Conservation (phyloP, 2,888 invertebrate genomes). For the Corythucha ciliata region DNA sequence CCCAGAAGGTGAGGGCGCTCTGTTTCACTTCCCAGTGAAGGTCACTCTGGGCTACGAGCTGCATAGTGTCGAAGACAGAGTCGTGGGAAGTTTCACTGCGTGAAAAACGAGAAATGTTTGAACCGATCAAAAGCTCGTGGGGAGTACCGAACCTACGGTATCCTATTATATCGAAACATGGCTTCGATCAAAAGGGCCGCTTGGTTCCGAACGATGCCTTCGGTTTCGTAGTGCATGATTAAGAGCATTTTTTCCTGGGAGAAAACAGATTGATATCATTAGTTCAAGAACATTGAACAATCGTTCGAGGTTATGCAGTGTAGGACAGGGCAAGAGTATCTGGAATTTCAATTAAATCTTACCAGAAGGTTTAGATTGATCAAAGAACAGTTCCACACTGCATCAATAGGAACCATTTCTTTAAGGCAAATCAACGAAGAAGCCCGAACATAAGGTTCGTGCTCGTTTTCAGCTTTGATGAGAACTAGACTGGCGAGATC, state of each 20-base stretch:
- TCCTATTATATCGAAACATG: no score
- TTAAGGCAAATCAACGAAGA: slow-evolving; percentile 63
- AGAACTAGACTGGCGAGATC: slow-evolving; percentile 56
- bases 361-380: slow-evolving; percentile 55
- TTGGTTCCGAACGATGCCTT: slow-evolving; percentile 68
- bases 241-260: slow-evolving; percentile 46
- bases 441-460: slow-evolving; percentile 64
- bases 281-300: background rate
- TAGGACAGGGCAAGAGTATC: background rate
- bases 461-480: slow-evolving; percentile 57
- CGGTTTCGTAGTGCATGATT: slow-evolving; percentile 56
- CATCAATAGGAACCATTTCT: slow-evolving; percentile 54
- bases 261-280: slow-evolving; percentile 8
- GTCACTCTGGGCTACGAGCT: slow-evolving; percentile 43
- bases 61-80: slow-evolving; percentile 22
- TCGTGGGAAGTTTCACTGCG: no score
- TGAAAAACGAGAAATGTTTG: no score
- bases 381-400: slow-evolving; percentile 56
- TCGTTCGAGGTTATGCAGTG: background rate
- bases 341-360: slow-evolving; percentile 37
- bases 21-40: slow-evolving; percentile 76
- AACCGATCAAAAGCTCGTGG: no score
- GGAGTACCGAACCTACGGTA: no score
- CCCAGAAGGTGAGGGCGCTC: slow-evolving; percentile 63
- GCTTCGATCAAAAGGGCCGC: slow-evolving; percentile 55